phyloP scores from a whole-genome alignment of 2,888 invertebrate genomes.

The Erynnis tages region DNA sequence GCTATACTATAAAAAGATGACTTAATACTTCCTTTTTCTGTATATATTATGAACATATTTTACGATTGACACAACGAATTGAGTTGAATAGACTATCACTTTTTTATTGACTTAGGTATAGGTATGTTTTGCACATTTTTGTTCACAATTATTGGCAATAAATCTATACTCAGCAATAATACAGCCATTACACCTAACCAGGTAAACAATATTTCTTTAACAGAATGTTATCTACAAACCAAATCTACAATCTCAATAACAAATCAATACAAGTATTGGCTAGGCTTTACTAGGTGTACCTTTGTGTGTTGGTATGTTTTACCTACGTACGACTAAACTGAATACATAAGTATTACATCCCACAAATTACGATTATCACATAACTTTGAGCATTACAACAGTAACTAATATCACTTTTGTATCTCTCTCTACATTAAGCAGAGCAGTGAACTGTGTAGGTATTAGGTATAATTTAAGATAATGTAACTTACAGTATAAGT shows the following conservation, averaged over 20 bases:
- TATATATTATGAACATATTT: too few relatives aligned
- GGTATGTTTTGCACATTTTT: too few relatives aligned
- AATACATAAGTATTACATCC: too few relatives aligned
- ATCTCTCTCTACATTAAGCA: constrained; percentile 9
- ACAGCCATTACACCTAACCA: neutral
- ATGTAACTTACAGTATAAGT: neutral
- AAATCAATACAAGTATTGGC: constrained; percentile 1
- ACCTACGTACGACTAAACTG: too few relatives aligned
- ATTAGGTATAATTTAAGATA: neutral
- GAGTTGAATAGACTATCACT: too few relatives aligned
- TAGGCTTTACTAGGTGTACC: neutral
- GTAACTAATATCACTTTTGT: constrained; percentile 10
- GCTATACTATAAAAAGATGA: too few relatives aligned
- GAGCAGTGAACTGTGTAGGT: neutral
- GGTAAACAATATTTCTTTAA: constrained; percentile 10
- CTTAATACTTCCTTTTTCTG: too few relatives aligned
- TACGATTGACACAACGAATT: too few relatives aligned
- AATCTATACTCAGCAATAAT: neutral
- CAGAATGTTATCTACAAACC: constrained; percentile 8
- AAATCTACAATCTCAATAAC: neutral
- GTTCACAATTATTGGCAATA: neutral
- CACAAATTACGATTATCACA: constrained; percentile 26
- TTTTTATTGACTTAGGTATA: too few relatives aligned
- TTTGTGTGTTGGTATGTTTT: too few relatives aligned
- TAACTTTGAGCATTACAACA: constrained; percentile 14